Evolutionary conservation across 2,113 vertebrate species (phyloP).

Genomic region (Hippopotamus amphibius): DNA sequence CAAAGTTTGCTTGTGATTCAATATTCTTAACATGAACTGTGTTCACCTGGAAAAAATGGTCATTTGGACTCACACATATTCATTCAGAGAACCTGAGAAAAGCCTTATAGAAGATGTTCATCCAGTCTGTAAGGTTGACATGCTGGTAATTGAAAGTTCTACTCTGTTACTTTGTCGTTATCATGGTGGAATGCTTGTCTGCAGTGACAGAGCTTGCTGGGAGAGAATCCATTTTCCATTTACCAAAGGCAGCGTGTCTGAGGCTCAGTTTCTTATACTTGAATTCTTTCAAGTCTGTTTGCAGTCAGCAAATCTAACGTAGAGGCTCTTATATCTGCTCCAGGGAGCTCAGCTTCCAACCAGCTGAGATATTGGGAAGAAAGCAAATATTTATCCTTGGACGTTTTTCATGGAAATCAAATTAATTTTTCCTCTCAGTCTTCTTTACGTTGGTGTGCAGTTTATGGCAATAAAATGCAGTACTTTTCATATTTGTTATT

Average conservation of each 20-base stretch:
- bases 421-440: slow-evolving; percentile 60
- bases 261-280: slow-evolving; percentile 78
- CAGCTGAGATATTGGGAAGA: slow-evolving; percentile 41
- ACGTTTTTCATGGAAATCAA: slow-evolving; percentile 56
- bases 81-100: slow-evolving; percentile 67
- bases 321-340: background rate
- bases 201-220: slow-evolving; percentile 77
- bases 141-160: slow-evolving; percentile 82
- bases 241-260: slow-evolving; percentile 76
- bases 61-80: slow-evolving; percentile 34
- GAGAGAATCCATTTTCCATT: slow-evolving; percentile 82
- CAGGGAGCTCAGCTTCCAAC: background rate
- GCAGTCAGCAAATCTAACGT: slow-evolving; percentile 73
- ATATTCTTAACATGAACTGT: slow-evolving; percentile 57
- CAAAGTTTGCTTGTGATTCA: slow-evolving; percentile 55
- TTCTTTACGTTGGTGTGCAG: slow-evolving; percentile 27
- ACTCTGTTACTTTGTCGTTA: slow-evolving; percentile 68
- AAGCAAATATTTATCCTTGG: slow-evolving; percentile 50
- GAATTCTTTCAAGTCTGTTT: slow-evolving; percentile 76
- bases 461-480: slow-evolving; percentile 29
- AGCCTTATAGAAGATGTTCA: slow-evolving; percentile 70
- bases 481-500: slow-evolving; percentile 58
- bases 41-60: slow-evolving; percentile 58
- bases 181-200: slow-evolving; percentile 79
- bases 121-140: slow-evolving; percentile 65